Percentiles rank a stretch among this genome's conserved stretches.
Conservation (phyloP, 2,888 invertebrate genomes). For the Eledone cirrhosa region DNA sequence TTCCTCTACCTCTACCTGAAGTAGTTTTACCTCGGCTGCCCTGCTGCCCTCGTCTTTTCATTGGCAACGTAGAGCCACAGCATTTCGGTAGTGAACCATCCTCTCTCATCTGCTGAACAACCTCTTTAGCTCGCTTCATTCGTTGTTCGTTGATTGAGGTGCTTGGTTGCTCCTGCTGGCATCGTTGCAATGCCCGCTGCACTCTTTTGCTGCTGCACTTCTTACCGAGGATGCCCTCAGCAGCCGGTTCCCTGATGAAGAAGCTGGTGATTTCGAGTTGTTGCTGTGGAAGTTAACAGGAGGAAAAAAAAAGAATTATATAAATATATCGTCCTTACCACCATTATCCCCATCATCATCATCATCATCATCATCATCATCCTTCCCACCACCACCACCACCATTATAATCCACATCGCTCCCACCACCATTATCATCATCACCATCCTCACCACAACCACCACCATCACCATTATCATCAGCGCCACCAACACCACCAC, state of each 20-base stretch:
- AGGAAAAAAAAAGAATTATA: no score
- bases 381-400: neutral
- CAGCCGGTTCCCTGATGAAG: neutral
- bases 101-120: conserved; percentile 31
- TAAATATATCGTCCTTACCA: no score
- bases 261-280: conserved; percentile 7
- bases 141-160: conserved; percentile 30
- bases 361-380: neutral
- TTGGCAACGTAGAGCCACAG: neutral
- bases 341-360: neutral
- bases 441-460: no score
- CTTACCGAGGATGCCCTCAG: neutral
- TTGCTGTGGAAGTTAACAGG: neutral
- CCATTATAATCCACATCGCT: neutral
- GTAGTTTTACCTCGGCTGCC: neutral
- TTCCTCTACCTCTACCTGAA: neutral
- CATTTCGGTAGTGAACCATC: conserved; percentile 19
- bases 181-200: conserved; percentile 33
- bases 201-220: conserved; percentile 41
- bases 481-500: no score
- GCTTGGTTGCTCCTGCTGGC: neutral
- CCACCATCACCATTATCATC: no score
- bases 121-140: conserved; percentile 34
- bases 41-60: neutral
- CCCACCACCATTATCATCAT: no score